Percentiles rank a stretch among this genome's conserved stretches.
phyloP scores from a whole-genome alignment of 2,113 vertebrate genomes.

The Alethe diademata region DNA sequence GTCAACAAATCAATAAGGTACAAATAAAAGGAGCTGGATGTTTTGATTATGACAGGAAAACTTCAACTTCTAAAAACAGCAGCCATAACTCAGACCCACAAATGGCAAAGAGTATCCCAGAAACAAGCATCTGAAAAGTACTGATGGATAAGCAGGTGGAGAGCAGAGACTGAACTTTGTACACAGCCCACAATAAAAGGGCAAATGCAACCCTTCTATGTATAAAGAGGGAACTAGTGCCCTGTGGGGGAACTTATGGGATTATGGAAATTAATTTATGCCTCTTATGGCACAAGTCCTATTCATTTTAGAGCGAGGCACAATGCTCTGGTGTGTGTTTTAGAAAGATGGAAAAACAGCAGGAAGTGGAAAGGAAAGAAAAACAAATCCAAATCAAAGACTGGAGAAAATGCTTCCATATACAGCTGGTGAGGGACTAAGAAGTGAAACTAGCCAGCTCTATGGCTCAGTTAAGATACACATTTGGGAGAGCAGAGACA shows the following conservation, averaged over 20 bases:
- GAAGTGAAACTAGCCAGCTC: neutral
- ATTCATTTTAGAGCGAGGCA: neutral
- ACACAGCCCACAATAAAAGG: neutral
- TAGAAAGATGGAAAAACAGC: neutral
- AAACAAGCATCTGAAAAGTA: neutral
- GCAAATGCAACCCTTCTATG: neutral
- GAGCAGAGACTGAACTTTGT: neutral
- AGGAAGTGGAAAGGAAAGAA: neutral
- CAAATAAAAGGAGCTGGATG: neutral
- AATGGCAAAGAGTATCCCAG: neutral
- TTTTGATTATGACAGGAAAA: neutral
- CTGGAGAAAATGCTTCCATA: neutral
- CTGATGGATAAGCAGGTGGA: neutral
- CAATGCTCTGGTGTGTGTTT: neutral
- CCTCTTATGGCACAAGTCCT: neutral
- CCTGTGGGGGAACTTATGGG: neutral
- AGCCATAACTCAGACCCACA: neutral
- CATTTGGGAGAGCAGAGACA: neutral
- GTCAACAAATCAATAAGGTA: neutral
- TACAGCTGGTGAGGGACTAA: neutral
- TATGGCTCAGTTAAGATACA: neutral
- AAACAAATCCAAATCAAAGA: neutral
- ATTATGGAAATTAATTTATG: neutral
- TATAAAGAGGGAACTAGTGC: neutral
- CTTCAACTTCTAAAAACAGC: neutral